Evolutionary conservation across 2,888 invertebrate genomes (phyloP).

Genomic region (Drosophila mercatorum): DNA sequence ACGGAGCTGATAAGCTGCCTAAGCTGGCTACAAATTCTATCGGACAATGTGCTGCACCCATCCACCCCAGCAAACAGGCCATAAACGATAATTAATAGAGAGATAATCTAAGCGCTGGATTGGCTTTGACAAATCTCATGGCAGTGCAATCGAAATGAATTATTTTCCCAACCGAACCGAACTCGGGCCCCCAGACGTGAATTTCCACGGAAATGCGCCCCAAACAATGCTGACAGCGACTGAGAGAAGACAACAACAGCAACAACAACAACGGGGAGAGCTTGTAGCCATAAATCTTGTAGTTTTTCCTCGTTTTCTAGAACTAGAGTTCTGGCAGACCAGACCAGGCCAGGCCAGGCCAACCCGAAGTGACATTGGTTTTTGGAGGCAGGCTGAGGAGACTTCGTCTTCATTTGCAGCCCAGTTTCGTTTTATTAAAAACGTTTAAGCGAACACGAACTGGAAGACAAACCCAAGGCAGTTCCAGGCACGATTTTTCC

Average conservation of each 20-base stretch:
- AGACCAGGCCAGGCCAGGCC: slow-evolving; percentile 23
- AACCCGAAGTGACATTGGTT: slow-evolving; percentile 60
- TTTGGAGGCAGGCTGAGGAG: slow-evolving; percentile 39
- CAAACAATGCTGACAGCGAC: slow-evolving; percentile 55
- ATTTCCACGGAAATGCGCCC: slow-evolving; percentile 66
- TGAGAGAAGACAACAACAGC: slow-evolving; percentile 22
- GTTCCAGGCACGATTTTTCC: slow-evolving; percentile 62
- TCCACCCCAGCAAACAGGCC: slow-evolving; percentile 60
- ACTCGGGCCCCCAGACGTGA: slow-evolving; percentile 44
- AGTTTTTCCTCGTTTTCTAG: slow-evolving; percentile 43
- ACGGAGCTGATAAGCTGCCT: slow-evolving; percentile 44
- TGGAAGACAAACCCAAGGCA: slow-evolving; percentile 29
- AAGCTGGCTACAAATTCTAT: slow-evolving; percentile 46
- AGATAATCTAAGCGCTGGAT: slow-evolving; percentile 71
- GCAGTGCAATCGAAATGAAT: slow-evolving; percentile 71
- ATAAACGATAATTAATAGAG: slow-evolving; percentile 79
- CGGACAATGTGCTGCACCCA: slow-evolving; percentile 48
- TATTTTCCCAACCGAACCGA: slow-evolving; percentile 66
- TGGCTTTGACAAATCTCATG: slow-evolving; percentile 65
- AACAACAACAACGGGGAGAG: slow-evolving; percentile 14
- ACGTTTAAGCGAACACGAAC: slow-evolving; percentile 57
- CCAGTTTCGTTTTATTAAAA: slow-evolving; percentile 52
- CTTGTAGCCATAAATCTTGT: slow-evolving; percentile 69
- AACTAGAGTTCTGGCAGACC: slow-evolving; percentile 58
- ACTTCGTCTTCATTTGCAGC: slow-evolving; percentile 70